Evolutionary conservation across 92 coral and sea anemone genomes (phyloP).

Genomic region (Plumapathes pennacea): DNA sequence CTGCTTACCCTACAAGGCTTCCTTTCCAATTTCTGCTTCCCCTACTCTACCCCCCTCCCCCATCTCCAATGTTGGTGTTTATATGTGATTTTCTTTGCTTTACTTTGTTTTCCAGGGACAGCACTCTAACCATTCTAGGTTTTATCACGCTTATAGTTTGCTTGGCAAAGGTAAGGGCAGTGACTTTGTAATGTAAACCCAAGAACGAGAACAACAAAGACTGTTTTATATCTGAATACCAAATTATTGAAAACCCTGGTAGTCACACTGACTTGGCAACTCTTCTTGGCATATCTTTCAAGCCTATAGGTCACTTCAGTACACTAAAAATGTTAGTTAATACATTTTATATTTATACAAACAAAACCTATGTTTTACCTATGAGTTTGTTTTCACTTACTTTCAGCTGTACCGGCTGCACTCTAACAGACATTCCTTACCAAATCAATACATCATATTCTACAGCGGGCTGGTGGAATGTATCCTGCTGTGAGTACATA

Average conservation of each 20-base stretch:
- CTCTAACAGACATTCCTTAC: constrained; percentile 79
- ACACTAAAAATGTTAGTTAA: too few relatives aligned
- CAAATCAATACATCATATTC: constrained; percentile 88
- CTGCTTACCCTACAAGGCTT: neutral
- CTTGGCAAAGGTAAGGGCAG: constrained; percentile 54
- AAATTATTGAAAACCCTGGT: too few relatives aligned
- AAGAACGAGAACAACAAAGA: too few relatives aligned
- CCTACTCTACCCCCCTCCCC: too few relatives aligned
- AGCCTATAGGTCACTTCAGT: too few relatives aligned
- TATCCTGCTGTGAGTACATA: constrained; percentile 73
- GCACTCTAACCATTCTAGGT: constrained; percentile 62
- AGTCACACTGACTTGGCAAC: too few relatives aligned
- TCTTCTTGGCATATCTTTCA: too few relatives aligned
- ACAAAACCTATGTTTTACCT: too few relatives aligned
- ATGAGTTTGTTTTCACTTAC: neutral
- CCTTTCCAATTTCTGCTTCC: neutral
- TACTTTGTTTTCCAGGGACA: constrained; percentile 51
- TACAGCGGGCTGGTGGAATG: constrained; percentile 85
- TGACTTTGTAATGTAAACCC: too few relatives aligned
- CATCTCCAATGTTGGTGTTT: neutral
- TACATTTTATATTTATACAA: too few relatives aligned
- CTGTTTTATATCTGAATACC: too few relatives aligned
- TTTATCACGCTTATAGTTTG: constrained; percentile 67
- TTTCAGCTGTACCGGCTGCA: constrained; percentile 74
- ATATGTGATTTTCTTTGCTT: neutral